Conservation (phyloP, 2,888 invertebrate species). For the Disparrhopalites patrizii region DNA sequence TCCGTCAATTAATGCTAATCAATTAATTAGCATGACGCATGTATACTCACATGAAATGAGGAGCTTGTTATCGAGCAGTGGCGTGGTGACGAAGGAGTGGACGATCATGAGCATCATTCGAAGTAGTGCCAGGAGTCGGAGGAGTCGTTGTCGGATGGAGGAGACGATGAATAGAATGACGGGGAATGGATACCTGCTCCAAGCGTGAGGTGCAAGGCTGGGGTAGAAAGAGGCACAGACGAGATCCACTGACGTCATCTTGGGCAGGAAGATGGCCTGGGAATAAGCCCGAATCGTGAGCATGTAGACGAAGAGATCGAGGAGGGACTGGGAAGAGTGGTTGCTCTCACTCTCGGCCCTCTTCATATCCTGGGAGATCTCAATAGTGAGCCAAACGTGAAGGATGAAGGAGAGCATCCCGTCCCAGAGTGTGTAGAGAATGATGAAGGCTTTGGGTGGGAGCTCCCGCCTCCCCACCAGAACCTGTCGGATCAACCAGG, state of each 20-base stretch:
- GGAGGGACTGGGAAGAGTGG: conserved; percentile 31
- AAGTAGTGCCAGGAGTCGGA: conserved; percentile 26
- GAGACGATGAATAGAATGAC: conserved; percentile 33
- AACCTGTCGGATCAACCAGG: conserved; percentile 10
- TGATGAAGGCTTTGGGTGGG: conserved; percentile 12
- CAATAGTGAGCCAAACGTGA: conserved; percentile 41
- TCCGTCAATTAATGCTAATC: no score
- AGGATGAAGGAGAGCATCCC: conserved; percentile 34
- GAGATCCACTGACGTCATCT: conserved; percentile 37
- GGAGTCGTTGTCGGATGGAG: conserved; percentile 22
- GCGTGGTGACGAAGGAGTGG: conserved; percentile 34
- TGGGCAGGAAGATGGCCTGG: conserved; percentile 35
- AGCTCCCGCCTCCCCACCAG: conserved; percentile 12
- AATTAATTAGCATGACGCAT: no score
- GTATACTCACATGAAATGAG: conserved; percentile 2
- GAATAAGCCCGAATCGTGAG: conserved; percentile 42
- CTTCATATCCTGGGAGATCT: conserved; percentile 25
- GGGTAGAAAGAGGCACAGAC: conserved; percentile 25
- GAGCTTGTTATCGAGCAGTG: conserved; percentile 29
- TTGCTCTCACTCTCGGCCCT: not conserved
- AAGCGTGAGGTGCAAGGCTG: conserved; percentile 18
- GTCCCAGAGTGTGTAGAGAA: conserved; percentile 23
- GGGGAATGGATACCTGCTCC: conserved; percentile 19
- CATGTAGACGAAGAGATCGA: conserved; percentile 35
- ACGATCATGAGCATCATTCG: conserved; percentile 32